phyloP scores from a whole-genome alignment of 2,888 invertebrate species.

The Drosophila putrida region DNA sequence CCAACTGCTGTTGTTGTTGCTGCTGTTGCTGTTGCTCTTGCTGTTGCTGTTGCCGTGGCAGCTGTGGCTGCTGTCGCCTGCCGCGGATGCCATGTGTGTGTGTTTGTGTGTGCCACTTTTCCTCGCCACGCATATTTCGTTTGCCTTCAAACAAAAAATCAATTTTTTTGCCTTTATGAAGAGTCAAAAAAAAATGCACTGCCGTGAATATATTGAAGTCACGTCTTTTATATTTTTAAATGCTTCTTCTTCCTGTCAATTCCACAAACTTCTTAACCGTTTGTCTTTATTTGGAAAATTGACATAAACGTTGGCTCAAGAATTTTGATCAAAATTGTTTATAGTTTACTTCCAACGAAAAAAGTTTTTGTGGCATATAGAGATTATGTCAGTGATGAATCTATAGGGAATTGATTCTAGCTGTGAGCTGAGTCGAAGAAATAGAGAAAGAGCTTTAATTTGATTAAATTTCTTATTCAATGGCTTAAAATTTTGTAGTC shows the following conservation, averaged over 20 bases:
- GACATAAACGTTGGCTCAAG: background rate
- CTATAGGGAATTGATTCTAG: no score
- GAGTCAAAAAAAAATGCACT: slow-evolving; percentile 18
- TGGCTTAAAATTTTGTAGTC: no score
- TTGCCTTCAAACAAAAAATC: slow-evolving; percentile 48
- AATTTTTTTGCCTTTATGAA: slow-evolving; percentile 64
- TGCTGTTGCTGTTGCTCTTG: slow-evolving; percentile 40
- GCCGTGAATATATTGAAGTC: slow-evolving; percentile 49
- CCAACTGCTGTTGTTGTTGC: slow-evolving; percentile 48
- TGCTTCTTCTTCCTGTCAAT: slow-evolving; percentile 31
- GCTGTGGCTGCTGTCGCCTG: slow-evolving; percentile 12
- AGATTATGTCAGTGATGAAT: no score
- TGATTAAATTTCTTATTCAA: no score
- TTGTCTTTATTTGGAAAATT: slow-evolving; percentile 13
- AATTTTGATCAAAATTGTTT: background rate
- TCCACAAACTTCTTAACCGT: slow-evolving; percentile 5
- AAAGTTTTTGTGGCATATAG: no score
- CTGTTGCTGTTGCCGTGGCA: slow-evolving; percentile 18
- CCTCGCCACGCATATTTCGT: slow-evolving; percentile 44
- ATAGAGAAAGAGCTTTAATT: no score
- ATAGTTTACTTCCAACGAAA: background rate
- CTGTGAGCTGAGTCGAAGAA: no score
- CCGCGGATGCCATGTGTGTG: background rate
- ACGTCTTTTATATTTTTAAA: slow-evolving; percentile 60
- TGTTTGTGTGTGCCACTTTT: slow-evolving; percentile 60